Conservation (phyloP, 2,113 vertebrate species). For the Onychostoma macrolepis region DNA sequence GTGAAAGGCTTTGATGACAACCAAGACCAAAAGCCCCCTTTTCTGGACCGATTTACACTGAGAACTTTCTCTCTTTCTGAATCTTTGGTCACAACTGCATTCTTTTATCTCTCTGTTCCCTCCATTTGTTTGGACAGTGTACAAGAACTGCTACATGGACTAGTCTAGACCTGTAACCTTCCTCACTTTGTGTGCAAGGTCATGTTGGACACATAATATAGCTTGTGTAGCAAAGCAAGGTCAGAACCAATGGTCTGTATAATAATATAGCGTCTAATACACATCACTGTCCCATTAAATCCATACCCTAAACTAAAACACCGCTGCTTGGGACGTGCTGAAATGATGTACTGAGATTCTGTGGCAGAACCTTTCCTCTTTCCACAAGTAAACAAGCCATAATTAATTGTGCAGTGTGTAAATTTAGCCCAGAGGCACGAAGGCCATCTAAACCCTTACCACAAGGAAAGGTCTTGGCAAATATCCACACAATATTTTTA, state of each 20-base stretch:
- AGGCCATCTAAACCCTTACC: constrained; percentile 55
- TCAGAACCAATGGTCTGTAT: constrained; percentile 59
- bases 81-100: constrained; percentile 25
- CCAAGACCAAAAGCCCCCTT: constrained; percentile 56
- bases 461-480: constrained; percentile 55
- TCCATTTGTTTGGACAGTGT: constrained; percentile 12
- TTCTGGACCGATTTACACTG: constrained; percentile 35
- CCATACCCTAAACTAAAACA: constrained; percentile 41
- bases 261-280: constrained; percentile 57
- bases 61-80: constrained; percentile 27
- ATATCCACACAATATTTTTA: constrained; percentile 59
- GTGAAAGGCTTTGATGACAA: constrained; percentile 73
- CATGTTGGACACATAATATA: constrained; percentile 55
- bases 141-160: constrained; percentile 18
- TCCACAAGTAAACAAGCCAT: constrained; percentile 56
- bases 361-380: constrained; percentile 44
- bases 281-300: constrained; percentile 54
- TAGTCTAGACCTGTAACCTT: constrained; percentile 30
- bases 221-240: constrained; percentile 53
- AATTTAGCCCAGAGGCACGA: constrained; percentile 55
- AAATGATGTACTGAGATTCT: constrained; percentile 33
- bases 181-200: constrained; percentile 48
- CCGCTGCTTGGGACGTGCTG: constrained; percentile 33
- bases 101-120: constrained; percentile 18
- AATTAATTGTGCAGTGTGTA: constrained; percentile 58